Percentiles rank a stretch among this genome's conserved stretches.
phyloP scores from a whole-genome alignment of 2,888 invertebrate species.

The Chalcosyrphus nemorum region DNA sequence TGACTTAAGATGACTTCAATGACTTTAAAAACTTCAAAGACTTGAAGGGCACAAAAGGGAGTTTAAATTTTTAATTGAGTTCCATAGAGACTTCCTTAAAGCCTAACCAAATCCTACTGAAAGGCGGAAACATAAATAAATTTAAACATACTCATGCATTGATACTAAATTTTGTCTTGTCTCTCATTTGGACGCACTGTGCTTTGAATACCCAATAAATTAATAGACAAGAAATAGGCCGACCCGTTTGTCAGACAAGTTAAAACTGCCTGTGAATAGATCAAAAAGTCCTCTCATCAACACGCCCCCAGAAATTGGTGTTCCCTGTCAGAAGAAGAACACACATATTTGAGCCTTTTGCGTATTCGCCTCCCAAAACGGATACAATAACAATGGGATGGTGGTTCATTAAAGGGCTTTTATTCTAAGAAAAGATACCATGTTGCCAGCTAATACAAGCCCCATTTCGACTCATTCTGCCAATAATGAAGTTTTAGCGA shows the following conservation, averaged over 20 bases:
- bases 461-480: not conserved
- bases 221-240: not conserved
- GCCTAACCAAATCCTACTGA: too few relatives aligned
- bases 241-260: slow-evolving; percentile 11
- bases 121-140: too few relatives aligned
- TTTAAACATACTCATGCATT: too few relatives aligned
- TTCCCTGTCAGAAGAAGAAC: slow-evolving; percentile 1
- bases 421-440: slow-evolving; percentile 9
- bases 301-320: not conserved
- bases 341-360: not conserved
- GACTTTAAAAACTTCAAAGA: too few relatives aligned
- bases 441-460: slow-evolving; percentile 5
- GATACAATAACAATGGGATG: not conserved
- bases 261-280: slow-evolving; percentile 49
- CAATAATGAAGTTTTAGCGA: slow-evolving; percentile 57
- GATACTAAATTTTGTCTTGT: too few relatives aligned
- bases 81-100: too few relatives aligned
- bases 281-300: slow-evolving; percentile 38
- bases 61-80: too few relatives aligned
- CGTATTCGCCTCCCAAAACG: not conserved
- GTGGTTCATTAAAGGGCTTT: slow-evolving; percentile 30
- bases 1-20: too few relatives aligned
- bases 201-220: not conserved
- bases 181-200: too few relatives aligned
- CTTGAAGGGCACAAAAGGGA: too few relatives aligned